Base-by-base conservation (phyloP, 2,113 vertebrate genomes). In the Oreochromis aureus region DNA sequence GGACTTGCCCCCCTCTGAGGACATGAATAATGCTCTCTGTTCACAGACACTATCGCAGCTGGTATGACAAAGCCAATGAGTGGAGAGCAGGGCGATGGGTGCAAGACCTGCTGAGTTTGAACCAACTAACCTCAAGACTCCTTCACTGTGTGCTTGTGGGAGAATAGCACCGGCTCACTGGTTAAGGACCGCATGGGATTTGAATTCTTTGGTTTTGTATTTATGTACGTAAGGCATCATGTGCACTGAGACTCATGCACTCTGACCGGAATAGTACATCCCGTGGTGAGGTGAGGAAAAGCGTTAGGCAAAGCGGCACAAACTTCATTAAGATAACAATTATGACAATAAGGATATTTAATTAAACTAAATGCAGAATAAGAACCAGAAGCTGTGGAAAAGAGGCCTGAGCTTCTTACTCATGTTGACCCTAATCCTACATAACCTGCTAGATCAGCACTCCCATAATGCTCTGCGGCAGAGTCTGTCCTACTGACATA, bases 11-110 rank as follows among this genome's bases (percentile, higher is more conserved):
- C 94, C 92, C 91, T 88, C 91, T 85, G 92, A 90, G 94, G 90
- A 94, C 93, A 92, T 95, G 95, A 96, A 96, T 95, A 95, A 96
- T 95, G 93, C 89, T 93, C 91, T 95, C 90, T 95, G 95, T 95
- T 95, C 94, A 90, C 86, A 85, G 93, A 95, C 91, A 91, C 89
- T 80, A 87, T 95, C 90, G 41, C 94, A 95, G 95, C 95, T 95
- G 94, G 95, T 95, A 94, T 89, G 93, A 94, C 93, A 93, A 92
- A 93, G 89, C 93, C 93, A 93, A 91, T 93, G 92, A 94, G 92
- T 18, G 69, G 87, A 90, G 89, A 87, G 93, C 83, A 44, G 90
- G 93, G 83, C 88, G 85, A 93, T 82, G 93, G 89, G 95, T 92
- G 85, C 91, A 89, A 85, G 92, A 86, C 94, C 90, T 81, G 93